phyloP scores from a whole-genome alignment of 2,797 vertebrate genomes.

The Danio tinwini region DNA sequence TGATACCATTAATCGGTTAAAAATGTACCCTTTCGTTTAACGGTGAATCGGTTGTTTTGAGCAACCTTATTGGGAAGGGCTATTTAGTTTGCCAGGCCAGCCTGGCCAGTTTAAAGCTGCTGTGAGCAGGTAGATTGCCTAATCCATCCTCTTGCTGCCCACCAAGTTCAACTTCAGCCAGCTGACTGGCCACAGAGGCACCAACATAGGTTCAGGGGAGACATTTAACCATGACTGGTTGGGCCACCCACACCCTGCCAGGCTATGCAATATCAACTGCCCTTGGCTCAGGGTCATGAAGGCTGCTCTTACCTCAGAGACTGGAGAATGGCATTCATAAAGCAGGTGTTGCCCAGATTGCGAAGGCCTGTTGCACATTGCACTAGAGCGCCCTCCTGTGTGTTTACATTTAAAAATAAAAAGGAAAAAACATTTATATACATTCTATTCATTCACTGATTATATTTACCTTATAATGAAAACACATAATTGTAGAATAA shows the following conservation, averaged over 20 bases:
- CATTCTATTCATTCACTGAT: no score
- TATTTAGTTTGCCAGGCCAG: no score
- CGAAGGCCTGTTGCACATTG: conserved; percentile 92
- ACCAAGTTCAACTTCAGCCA: conserved; percentile 72
- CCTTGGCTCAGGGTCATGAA: neutral
- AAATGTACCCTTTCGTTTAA: no score
- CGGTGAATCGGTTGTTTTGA: no score
- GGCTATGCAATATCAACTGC: conserved; percentile 9
- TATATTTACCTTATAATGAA: no score
- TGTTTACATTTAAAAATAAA: neutral
- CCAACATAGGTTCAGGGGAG: conserved; percentile 49
- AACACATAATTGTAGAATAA: no score
- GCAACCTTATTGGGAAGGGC: no score
- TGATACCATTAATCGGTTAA: no score
- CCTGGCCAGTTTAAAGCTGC: conserved; percentile 37
- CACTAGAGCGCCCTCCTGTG: conserved; percentile 82
- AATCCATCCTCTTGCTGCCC: conserved; percentile 64
- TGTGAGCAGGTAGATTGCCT: no score
- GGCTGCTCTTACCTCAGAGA: conserved; percentile 89
- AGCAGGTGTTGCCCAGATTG: conserved; percentile 97
- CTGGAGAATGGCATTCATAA: conserved; percentile 99
- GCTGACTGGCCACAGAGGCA: conserved; percentile 60
- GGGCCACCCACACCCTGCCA: conserved; percentile 49
- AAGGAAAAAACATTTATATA: no score
- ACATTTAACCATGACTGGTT: conserved; percentile 23